A percentile compares a stretch with the other conserved stretches of the same genome.
These are phyloP conservation scores for Scolopax mira DNA, from an alignment of 2,113 vertebrate genomes.

Conservation along the genomic window DNA sequence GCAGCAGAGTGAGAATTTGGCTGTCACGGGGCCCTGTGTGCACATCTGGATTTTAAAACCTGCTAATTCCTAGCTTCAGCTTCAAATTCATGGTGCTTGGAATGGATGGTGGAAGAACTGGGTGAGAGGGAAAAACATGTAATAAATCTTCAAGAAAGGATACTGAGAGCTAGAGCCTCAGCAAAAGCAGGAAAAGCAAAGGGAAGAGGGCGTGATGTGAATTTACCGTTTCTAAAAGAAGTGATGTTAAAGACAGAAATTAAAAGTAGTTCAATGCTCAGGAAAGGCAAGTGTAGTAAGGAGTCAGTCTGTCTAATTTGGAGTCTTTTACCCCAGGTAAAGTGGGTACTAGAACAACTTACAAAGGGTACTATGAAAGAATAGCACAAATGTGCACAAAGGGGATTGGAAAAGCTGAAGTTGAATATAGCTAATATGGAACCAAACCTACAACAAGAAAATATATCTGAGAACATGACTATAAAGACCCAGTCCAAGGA, in stretches of 20 bases:
- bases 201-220: not conserved
- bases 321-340: not conserved
- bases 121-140: no score
- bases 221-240: not conserved
- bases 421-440: not conserved
- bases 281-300: not conserved
- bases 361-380: not conserved
- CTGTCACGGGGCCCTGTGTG: not conserved
- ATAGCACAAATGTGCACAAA: not conserved
- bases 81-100: not conserved
- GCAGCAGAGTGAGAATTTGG: not conserved
- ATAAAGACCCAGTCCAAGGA: not conserved
- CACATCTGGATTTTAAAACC: not conserved
- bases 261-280: not conserved
- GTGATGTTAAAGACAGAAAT: not conserved
- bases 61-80: not conserved
- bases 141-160: not conserved
- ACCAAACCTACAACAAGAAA: not conserved
- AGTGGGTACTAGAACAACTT: not conserved
- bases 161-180: not conserved
- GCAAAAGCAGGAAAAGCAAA: not conserved
- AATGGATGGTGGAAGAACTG: not conserved
- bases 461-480: not conserved
- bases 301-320: not conserved
- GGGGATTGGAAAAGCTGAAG: not conserved